Conservation (phyloP, 1,140 invertebrate species). For the Ptiloglossa arizonensis region DNA sequence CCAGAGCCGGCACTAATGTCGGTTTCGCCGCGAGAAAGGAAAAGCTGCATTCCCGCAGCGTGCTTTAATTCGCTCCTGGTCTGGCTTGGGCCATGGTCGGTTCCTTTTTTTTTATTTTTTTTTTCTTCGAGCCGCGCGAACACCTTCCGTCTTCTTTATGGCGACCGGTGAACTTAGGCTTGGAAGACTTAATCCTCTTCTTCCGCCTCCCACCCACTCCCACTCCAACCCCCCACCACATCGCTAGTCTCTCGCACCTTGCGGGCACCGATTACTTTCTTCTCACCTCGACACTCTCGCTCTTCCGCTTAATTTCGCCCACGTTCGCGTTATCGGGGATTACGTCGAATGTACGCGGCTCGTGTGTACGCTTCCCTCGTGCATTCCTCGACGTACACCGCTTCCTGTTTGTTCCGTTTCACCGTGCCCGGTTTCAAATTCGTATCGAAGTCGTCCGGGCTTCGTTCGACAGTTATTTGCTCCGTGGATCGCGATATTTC, state of each 20-base stretch:
- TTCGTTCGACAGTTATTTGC: no score
- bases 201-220: not conserved
- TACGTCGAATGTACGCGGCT: not conserved
- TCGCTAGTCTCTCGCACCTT: slow-evolving; percentile 11
- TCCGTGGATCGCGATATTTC: no score
- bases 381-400: no score
- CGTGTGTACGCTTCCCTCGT: no score
- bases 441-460: no score
- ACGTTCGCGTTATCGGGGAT: not conserved
- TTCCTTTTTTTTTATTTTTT: not conserved
- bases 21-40: slow-evolving; percentile 6
- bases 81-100: not conserved
- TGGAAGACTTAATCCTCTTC: slow-evolving; percentile 37
- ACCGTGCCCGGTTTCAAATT: no score
- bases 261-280: not conserved
- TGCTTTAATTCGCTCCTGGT: slow-evolving; percentile 27
- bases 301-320: slow-evolving; percentile 9
- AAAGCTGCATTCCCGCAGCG: slow-evolving; percentile 10
- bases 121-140: not conserved
- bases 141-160: slow-evolving; percentile 33
- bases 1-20: slow-evolving; percentile 19
- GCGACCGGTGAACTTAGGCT: slow-evolving; percentile 35
- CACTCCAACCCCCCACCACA: no score
- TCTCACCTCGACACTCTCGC: not conserved
- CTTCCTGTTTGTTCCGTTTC: no score